Evolutionary conservation across 2,113 vertebrate genomes (phyloP), one percentile per base, ranked within the genome.

Genomic region (Chionodraco myersi): DNA sequence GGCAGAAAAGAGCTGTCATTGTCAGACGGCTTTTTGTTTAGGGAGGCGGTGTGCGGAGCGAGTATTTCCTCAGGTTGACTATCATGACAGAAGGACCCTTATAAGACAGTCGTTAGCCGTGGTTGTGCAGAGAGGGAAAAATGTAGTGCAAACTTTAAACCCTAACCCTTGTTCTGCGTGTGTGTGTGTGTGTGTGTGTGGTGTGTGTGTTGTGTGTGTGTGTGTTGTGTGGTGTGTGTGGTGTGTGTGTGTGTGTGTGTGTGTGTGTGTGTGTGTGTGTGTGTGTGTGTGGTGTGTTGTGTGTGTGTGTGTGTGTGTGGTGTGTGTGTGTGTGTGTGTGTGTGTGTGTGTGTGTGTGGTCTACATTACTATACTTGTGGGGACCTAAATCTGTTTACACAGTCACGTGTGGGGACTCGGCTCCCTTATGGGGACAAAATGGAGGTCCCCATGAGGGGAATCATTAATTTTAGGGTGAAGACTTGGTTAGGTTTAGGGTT

Each of bases 91-190:
- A 44, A 26, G 26, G 2, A 41, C 18, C 10, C 6, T 7, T 45
- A 72, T 16, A 10, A 63, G 70, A 6, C 21, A 58, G 49, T 8
- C 62, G 75, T 74, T 65, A 23, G 9, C 23, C 10, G 0, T 7
- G 54, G 75, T 74, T 44, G 26, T 78, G 63, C 45, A 16, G 57
- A 10, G 16, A 23, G 45, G 1, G 4, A 36, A 71, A 72, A 65
- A 48, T 49, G 56, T 23, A 68, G 2, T 6, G 3, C 0, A 77
- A 73, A 80, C 67, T 56, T 72, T 82, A 36, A 86, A 69, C 68
- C 81, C 57, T n/a, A 88, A 61, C 86, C 88, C 84, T 88, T 90
- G 88, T 85, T 80, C 23, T 1, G 6, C 1, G 36, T 41, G 36
- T 41, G 36, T 41, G 36, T 41, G 82, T 79, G 72, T 80, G 75